Evolutionary conservation across 2,888 invertebrate genomes (phyloP).

Genomic region (Seira musarum): DNA sequence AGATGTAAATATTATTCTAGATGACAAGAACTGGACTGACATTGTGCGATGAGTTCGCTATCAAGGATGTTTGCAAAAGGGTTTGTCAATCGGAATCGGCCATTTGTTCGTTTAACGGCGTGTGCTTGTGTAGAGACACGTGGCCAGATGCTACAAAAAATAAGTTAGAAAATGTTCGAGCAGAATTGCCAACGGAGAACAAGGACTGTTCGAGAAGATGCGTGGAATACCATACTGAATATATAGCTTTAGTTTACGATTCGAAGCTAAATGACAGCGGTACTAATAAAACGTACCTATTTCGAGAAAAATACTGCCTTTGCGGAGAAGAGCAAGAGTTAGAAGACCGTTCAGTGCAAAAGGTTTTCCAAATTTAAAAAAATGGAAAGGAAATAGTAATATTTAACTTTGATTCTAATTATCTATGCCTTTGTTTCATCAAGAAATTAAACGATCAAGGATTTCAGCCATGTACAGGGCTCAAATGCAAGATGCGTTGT

Average conservation of each 20-base stretch:
- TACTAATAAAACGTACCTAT: constrained; percentile 23
- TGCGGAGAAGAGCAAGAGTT: constrained; percentile 44
- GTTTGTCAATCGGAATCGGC: constrained; percentile 43
- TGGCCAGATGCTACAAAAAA: constrained; percentile 41
- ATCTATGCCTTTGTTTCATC: not conserved
- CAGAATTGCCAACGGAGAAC: constrained; percentile 43
- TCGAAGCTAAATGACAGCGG: not conserved
- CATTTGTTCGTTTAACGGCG: constrained; percentile 57
- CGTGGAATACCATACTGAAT: constrained; percentile 56
- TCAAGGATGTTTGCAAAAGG: constrained; percentile 46
- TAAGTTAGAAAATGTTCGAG: constrained; percentile 21
- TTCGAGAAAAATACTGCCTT: constrained; percentile 58
- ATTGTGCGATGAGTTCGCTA: constrained; percentile 54
- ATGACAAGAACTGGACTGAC: constrained; percentile 52
- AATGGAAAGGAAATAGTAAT: no score
- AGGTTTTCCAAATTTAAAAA: no score
- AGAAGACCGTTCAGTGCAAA: constrained; percentile 17
- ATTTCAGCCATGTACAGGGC: constrained; percentile 58
- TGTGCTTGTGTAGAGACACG: constrained; percentile 48
- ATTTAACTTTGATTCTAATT: not conserved
- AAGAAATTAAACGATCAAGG: constrained; percentile 52
- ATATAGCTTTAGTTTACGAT: constrained; percentile 46
- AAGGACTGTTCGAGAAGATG: constrained; percentile 49
- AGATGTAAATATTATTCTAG: constrained; percentile 18
- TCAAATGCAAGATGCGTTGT: constrained; percentile 61